A percentile compares a stretch with the other conserved stretches of the same genome.
These are phyloP conservation scores for Pachyuromys duprasi DNA, from an alignment of 2,797 vertebrate genomes.

Conservation along the genomic window DNA sequence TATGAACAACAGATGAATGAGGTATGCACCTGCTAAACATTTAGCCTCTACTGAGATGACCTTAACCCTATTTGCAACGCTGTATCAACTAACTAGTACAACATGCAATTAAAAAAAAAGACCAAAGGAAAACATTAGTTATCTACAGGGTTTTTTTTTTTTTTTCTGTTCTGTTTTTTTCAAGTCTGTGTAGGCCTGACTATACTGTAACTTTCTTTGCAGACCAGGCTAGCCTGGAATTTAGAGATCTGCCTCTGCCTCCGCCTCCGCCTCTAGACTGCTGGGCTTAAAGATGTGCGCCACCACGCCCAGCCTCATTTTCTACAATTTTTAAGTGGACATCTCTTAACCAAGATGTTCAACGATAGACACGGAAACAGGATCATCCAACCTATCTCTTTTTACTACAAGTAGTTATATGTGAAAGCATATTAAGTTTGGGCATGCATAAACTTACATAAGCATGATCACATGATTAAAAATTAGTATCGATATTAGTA, in stretches of 20 bases:
- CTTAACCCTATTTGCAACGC: conserved; percentile 48
- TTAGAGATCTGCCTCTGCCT: no score
- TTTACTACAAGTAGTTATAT: neutral
- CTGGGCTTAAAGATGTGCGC: no score
- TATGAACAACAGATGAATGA: neutral
- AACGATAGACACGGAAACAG: neutral
- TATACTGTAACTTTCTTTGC: no score
- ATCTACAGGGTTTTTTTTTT: neutral
- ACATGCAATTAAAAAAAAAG: conserved; percentile 53
- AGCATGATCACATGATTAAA: conserved; percentile 56
- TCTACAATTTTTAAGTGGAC: neutral
- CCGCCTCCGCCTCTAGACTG: no score
- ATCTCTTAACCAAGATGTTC: neutral
- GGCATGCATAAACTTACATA: conserved; percentile 45
- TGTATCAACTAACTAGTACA: conserved; percentile 36
- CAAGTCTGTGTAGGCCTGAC: no score
- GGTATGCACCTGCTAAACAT: conserved; percentile 19
- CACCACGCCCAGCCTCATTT: no score
- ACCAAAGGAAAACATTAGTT: neutral
- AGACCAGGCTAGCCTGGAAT: no score
- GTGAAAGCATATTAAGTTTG: conserved; percentile 47
- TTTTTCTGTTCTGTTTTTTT: neutral
- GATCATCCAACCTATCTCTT: neutral
- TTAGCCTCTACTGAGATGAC: conserved; percentile 36
- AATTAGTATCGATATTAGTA: conserved; percentile 34